These are phyloP conservation scores for Crocodylus rhombifer DNA, from an alignment of 2,797 vertebrate genomes.

Conservation along the genomic window DNA sequence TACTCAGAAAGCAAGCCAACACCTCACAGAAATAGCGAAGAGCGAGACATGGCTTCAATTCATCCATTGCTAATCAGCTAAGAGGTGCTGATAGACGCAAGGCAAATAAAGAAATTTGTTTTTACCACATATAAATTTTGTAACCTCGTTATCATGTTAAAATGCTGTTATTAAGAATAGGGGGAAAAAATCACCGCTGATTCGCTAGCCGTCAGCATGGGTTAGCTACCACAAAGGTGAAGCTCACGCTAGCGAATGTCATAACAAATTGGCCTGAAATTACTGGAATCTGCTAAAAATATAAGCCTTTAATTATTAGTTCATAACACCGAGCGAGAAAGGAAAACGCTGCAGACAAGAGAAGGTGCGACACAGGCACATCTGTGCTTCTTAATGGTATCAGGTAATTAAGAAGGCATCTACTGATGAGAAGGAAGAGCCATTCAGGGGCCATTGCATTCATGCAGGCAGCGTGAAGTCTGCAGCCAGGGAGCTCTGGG, in stretches of 20 bases:
- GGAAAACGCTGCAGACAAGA: slow-evolving; percentile 43
- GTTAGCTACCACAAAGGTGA: neutral
- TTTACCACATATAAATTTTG: slow-evolving; percentile 6
- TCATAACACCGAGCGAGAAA: slow-evolving; percentile 29
- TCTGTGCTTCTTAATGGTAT: neutral
- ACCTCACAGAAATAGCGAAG: neutral
- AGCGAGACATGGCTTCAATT: neutral
- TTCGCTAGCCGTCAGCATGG: neutral
- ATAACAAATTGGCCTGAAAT: slow-evolving; percentile 25
- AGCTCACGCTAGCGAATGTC: neutral
- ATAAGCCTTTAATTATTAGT: slow-evolving; percentile 60
- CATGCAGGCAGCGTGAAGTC: neutral
- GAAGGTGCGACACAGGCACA: slow-evolving; percentile 24
- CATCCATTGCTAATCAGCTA: neutral
- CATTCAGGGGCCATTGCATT: neutral
- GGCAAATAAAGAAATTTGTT: neutral
- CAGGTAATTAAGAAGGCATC: slow-evolving; percentile 23
- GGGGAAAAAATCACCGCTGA: neutral
- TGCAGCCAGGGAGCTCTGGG: accelerated
- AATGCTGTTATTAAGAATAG: slow-evolving; percentile 16
- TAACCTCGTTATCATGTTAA: slow-evolving; percentile 40
- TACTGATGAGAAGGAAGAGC: neutral
- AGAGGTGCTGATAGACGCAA: neutral
- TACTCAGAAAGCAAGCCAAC: neutral
- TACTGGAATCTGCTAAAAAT: slow-evolving; percentile 35